phyloP scores from a whole-genome alignment of 2,113 vertebrate species.

The Peromyscus leucopus region DNA sequence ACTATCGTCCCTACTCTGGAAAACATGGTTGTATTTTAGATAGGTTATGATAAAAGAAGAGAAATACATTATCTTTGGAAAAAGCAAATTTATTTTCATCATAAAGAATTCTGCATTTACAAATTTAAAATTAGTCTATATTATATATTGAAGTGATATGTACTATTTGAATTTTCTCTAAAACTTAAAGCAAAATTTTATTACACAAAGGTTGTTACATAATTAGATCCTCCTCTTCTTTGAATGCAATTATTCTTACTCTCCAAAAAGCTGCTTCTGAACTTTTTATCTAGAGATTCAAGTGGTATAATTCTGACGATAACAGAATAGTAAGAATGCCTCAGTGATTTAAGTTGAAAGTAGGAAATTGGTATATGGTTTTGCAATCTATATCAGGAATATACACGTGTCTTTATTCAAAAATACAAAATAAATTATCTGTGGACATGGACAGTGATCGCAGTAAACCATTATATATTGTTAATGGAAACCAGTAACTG shows the following conservation, averaged over 20 bases:
- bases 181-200: neutral
- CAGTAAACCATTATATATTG: neutral
- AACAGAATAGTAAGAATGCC: neutral
- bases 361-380: neutral
- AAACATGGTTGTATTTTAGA: neutral
- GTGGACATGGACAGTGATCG: neutral
- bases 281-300: neutral
- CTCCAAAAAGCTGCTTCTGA: neutral
- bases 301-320: neutral
- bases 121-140: neutral
- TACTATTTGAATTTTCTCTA: neutral
- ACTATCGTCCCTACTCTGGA: neutral
- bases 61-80: neutral
- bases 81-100: neutral
- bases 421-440: neutral
- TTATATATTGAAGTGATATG: neutral
- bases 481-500: neutral
- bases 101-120: neutral
- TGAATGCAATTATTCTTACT: neutral
- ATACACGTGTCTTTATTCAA: neutral
- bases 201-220: neutral
- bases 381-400: too few species aligned
- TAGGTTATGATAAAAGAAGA: neutral
- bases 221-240: neutral
- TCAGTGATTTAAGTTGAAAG: neutral